A percentile compares a stretch with the other conserved stretches of the same genome.
These are phyloP conservation scores for Bombus affinis DNA, from an alignment of 1,140 invertebrate species.

Conservation along the genomic window DNA sequence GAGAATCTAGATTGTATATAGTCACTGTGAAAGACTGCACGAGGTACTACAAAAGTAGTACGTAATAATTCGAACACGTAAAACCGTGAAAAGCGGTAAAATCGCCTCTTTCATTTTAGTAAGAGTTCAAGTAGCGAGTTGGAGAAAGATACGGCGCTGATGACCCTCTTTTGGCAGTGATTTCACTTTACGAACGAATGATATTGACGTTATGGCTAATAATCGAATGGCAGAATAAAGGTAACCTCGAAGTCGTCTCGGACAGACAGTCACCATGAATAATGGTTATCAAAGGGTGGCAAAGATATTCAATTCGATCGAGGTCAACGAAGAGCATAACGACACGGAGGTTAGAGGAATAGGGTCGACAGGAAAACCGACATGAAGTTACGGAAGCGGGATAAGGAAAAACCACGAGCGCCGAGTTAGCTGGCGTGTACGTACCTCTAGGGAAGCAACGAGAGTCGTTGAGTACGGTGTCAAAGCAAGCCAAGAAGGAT, in stretches of 20 bases:
- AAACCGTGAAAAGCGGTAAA: not conserved
- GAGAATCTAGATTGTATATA: not conserved
- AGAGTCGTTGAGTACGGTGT: conserved; percentile 57
- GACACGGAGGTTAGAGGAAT: not conserved
- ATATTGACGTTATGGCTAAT: conserved; percentile 19
- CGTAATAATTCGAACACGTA: not conserved
- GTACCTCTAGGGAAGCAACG: conserved; percentile 30
- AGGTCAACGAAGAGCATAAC: not conserved
- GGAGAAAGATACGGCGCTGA: not conserved
- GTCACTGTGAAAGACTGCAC: not conserved
- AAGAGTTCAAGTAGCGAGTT: not conserved
- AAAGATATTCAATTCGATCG: not conserved
- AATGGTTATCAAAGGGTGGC: not conserved
- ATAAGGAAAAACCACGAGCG: conserved; percentile 7
- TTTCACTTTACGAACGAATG: not conserved
- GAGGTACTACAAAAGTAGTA: not conserved
- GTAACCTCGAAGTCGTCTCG: not conserved
- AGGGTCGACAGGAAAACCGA: not conserved
- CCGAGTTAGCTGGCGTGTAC: not conserved
- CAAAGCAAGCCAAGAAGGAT: conserved; percentile 70
- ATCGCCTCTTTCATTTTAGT: not conserved
- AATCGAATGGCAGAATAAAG: not conserved
- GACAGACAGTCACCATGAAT: not conserved
- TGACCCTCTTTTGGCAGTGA: not conserved
- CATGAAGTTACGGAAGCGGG: not conserved